phyloP scores from a whole-genome alignment of 2,113 vertebrate genomes.

The Hemicordylus capensis region DNA sequence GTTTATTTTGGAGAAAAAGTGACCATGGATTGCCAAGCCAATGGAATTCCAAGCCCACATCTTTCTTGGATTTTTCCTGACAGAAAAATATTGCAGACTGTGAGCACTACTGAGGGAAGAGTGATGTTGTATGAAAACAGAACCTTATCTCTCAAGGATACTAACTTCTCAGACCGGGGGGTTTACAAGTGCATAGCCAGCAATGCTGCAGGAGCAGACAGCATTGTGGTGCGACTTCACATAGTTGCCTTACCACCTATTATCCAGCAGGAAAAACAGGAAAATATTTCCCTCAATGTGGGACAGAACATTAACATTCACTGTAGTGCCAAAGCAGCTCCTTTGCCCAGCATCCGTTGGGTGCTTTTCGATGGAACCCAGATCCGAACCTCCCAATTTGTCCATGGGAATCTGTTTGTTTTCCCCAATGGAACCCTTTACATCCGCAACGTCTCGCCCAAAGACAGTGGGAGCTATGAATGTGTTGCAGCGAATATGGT shows the following conservation, averaged over 20 bases:
- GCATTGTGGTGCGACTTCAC: conserved; percentile 81
- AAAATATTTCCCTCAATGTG: conserved; percentile 79
- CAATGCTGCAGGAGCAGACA: conserved; percentile 84
- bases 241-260: conserved; percentile 81
- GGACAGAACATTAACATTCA: conserved; percentile 80
- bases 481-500: conserved; percentile 84
- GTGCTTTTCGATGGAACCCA: conserved; percentile 78
- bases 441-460: conserved; percentile 70
- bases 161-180: conserved; percentile 79
- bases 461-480: conserved; percentile 83
- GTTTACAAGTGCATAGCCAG: conserved; percentile 88
- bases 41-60: conserved; percentile 79
- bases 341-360: conserved; percentile 83
- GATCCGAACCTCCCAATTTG: conserved; percentile 82
- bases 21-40: conserved; percentile 82
- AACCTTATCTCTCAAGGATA: conserved; percentile 80
- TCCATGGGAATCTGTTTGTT: conserved; percentile 79
- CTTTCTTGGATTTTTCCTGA: conserved; percentile 91
- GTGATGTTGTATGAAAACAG: conserved; percentile 79
- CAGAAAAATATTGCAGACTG: conserved; percentile 64
- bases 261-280: conserved; percentile 79
- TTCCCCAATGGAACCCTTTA: conserved; percentile 92
- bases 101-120: conserved; percentile 56
- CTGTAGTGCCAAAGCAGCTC: conserved; percentile 83
- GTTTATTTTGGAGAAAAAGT: conserved; percentile 81